Evolutionary conservation across 2,797 vertebrate species (phyloP).

Genomic region (Phrynocephalus vlangalii): DNA sequence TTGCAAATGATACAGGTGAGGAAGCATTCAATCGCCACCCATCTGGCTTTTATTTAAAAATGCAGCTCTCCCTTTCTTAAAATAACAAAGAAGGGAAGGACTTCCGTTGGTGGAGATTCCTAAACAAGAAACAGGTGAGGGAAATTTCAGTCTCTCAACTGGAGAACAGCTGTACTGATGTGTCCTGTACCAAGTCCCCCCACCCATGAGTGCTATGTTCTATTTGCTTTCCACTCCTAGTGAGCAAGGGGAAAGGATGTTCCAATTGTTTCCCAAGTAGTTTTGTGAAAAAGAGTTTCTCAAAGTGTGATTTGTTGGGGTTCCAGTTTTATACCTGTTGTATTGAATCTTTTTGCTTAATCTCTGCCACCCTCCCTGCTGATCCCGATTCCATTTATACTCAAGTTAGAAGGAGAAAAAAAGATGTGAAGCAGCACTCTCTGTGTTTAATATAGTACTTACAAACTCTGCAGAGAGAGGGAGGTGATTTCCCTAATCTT

Average conservation of each 20-base stretch:
- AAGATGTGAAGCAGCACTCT: neutral
- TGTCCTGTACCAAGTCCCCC: too few relatives aligned
- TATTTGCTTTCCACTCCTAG: neutral
- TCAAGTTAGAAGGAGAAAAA: neutral
- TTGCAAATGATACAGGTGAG: too few relatives aligned
- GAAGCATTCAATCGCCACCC: too few relatives aligned
- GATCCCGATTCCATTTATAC: neutral
- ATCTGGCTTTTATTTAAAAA: too few relatives aligned
- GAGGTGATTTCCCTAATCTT: neutral
- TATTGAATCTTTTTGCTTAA: neutral
- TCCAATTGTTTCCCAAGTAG: neutral
- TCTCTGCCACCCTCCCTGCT: neutral
- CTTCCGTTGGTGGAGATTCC: too few relatives aligned
- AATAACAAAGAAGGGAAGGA: too few relatives aligned
- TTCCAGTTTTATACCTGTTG: neutral
- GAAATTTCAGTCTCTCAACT: too few relatives aligned
- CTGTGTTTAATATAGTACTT: neutral
- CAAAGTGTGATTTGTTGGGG: neutral
- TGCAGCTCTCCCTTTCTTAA: too few relatives aligned
- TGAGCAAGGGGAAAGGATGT: neutral
- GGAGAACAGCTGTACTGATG: too few relatives aligned
- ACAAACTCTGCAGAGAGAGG: slow-evolving; percentile 15
- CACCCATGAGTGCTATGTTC: too few relatives aligned
- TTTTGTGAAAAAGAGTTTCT: neutral
- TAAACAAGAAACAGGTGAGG: too few relatives aligned